Base-by-base conservation (phyloP, 2,888 invertebrate genomes). In the Trachelus iudaicus region DNA sequence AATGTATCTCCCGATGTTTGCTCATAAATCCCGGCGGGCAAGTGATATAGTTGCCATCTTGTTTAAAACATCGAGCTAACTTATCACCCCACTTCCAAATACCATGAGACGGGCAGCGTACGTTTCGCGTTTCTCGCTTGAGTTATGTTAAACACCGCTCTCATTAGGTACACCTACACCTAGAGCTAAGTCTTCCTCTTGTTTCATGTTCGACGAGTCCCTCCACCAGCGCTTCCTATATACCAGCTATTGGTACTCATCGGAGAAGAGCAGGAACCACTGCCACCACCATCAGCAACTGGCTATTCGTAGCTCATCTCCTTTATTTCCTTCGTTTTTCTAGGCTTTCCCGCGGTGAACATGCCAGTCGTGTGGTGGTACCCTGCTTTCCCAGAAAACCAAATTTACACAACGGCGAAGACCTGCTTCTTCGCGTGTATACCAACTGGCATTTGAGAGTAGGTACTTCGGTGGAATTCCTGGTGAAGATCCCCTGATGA, bases 21-120 rank as follows among this genome's bases (percentile, higher is more conserved):
- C 80, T 79, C 81, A 81, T 81, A 82, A 82, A 83, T 82, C 77
- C 76, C 37, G 34, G 71, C 69, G 76, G 73, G 76, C 75, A 75
- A 69, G 79, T 79, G 82, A 82, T 82, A 79, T 81, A 82, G 78
- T 77, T 80, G 81, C 80, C 82, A 80, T 76, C 77, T 77, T 83
- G 83, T 83, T 82, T 83, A 78, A 56, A 75, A 69, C 75, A 56
- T 73, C 75, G 79, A 75, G 77, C 37, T 78, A 80, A 83, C 79
- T 77, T 77, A 80, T 81, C 82, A 77, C 78, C 76, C 81, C 81
- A 77, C 35, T 34, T 34, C 71, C 80, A 69, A 78, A 73, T 80
- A 83, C 79, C 81, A 81, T 30, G 74, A 71, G 34, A 71, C 71
- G 71, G 71, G 71, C 71, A 34, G 15, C 71, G 34, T 71, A 31